Base-by-base conservation (phyloP, 2,888 invertebrate genomes). In the Andrena minutula region DNA sequence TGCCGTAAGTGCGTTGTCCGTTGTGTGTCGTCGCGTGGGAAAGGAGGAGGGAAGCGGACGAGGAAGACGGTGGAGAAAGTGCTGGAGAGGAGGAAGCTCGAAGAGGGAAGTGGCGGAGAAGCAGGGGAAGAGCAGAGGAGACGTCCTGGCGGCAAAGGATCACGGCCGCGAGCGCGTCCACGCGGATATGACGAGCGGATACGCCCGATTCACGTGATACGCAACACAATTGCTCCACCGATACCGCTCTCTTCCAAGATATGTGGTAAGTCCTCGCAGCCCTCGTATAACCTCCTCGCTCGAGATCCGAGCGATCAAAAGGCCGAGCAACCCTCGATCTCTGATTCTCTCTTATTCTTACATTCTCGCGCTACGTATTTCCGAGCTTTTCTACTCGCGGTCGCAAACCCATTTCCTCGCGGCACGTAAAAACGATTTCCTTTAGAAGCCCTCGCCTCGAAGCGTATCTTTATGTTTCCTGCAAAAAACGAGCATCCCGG, bases 131-230 rank as follows among this genome's bases (percentile, higher is more conserved):
- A 53, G 60, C 3, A 61, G 63, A 41, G 28, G 66, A 49, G 53
- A 71, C 61, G 65, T 16, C 10, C 30, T 64, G 79, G 32, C 73
- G 72, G 77, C 66, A 71, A 79, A 81, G 72, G 73, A 84, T 71
- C 79, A 76, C 72, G 71, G 66, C 49, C 61, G 78, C 78, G 83
- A 85, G 80, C 75, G 82, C 83, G 83, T 85, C 75, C 78, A 82
- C 80, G 81, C 87, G 89, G 91, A 89, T 89, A 91, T 92, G 91
- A 91, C 88, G 88, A 88, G 90, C 88, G 90, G 90, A 90, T 90
- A 88, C 89, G 86, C 89, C 89, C 89, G 90, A 86, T 84, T 91
- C 92, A 90, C 92, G 89, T 91, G 91, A 91, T 87, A 90, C 84
- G 79, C 85, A 82, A 76, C 81, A 74, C 73, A 72, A 78, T 84